Percentiles rank a stretch among this genome's conserved stretches.
Evolutionary conservation across 2,113 vertebrate species (phyloP).

Genomic region (Xenotilapia longispinis): DNA sequence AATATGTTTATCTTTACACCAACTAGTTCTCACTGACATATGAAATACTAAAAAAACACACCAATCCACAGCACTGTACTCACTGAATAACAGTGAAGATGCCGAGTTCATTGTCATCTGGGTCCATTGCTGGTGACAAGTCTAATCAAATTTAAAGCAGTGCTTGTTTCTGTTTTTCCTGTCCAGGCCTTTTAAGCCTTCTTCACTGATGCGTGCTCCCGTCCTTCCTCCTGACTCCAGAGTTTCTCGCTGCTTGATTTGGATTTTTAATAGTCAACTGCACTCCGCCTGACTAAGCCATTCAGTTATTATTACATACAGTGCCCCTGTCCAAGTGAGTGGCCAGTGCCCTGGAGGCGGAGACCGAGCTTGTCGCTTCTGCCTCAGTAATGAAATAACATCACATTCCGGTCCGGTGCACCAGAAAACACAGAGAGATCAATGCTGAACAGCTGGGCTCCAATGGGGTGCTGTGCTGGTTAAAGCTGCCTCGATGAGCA

Average conservation of each 20-base stretch:
- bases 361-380: constrained; percentile 61
- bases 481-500: background rate
- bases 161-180: constrained; percentile 16
- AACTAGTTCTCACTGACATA: background rate
- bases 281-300: constrained; percentile 28
- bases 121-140: constrained; percentile 66
- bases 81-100: constrained; percentile 84
- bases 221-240: constrained; percentile 20
- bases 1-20: background rate
- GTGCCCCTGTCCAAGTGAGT: constrained; percentile 56
- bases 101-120: constrained; percentile 72
- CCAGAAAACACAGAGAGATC: constrained; percentile 75
- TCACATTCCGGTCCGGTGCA: constrained; percentile 72
- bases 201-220: background rate
- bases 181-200: constrained; percentile 19
- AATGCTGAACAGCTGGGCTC: constrained; percentile 75
- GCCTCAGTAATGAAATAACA: constrained; percentile 74
- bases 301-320: constrained; percentile 40
- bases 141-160: background rate
- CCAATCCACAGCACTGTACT: constrained; percentile 56
- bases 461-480: constrained; percentile 38
- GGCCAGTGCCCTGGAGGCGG: constrained; percentile 58
- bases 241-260: constrained; percentile 20
- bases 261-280: constrained; percentile 46
- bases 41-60: background rate